Percentiles rank a stretch among this genome's conserved stretches.
Conservation (phyloP, 2,797 vertebrate genomes). For the Hafferia zeledoni region DNA sequence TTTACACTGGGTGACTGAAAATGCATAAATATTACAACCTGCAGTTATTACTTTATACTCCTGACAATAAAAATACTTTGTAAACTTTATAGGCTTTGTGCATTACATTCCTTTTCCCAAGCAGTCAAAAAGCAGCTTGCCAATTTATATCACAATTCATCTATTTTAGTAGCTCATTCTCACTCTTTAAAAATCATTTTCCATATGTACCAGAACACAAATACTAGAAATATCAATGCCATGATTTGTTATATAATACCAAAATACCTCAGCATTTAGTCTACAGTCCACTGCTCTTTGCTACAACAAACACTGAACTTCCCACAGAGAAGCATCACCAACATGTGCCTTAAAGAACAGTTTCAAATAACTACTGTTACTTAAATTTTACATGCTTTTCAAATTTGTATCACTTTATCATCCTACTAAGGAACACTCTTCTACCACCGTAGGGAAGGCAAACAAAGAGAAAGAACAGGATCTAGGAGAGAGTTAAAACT, state of each 20-base stretch:
- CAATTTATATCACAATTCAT: background rate
- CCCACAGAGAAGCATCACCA: background rate
- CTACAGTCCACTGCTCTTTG: background rate
- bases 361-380: background rate
- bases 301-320: background rate
- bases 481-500: background rate
- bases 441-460: background rate
- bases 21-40: background rate
- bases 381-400: background rate
- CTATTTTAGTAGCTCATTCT: background rate
- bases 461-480: background rate
- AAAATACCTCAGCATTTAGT: background rate
- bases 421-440: background rate
- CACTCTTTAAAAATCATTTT: background rate
- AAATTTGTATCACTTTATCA: background rate
- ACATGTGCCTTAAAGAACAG: background rate
- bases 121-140: background rate
- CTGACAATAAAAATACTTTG: background rate
- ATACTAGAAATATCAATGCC: background rate
- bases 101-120: background rate
- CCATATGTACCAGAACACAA: background rate
- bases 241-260: background rate
- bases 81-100: background rate
- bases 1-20: constrained; percentile 67
- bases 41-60: background rate